phyloP scores from a whole-genome alignment of 2,113 vertebrate species.

The Sceloporus undulatus region DNA sequence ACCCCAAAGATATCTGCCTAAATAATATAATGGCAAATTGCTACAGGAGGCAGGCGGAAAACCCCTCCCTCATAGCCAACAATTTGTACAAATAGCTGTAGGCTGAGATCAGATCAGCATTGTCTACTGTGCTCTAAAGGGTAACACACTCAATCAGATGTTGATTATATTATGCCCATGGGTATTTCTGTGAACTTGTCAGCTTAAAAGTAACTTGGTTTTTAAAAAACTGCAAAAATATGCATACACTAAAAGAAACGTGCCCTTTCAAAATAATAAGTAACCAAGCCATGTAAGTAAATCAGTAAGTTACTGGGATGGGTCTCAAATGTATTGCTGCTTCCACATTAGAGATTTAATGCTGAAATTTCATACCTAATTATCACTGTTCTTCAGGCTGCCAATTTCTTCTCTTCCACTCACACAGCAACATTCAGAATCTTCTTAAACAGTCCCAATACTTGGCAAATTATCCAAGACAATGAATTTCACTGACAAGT shows the following conservation, averaged over 20 bases:
- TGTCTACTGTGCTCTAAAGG: slow-evolving; percentile 41
- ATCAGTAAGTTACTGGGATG: slow-evolving; percentile 3
- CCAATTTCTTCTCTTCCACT: not conserved
- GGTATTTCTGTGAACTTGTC: slow-evolving; percentile 58
- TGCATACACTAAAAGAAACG: slow-evolving; percentile 27
- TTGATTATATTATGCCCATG: slow-evolving; percentile 46
- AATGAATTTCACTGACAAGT: not conserved
- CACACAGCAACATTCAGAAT: not conserved
- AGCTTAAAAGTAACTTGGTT: slow-evolving; percentile 60
- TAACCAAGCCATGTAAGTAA: not conserved
- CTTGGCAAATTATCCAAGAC: not conserved
- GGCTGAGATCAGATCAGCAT: slow-evolving; percentile 30
- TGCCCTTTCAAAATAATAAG: slow-evolving; percentile 7
- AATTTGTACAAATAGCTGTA: slow-evolving; percentile 41
- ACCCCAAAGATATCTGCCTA: not conserved
- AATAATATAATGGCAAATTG: slow-evolving; percentile 26
- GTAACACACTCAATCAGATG: slow-evolving; percentile 35
- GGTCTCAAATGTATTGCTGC: slow-evolving; percentile 36
- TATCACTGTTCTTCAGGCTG: not conserved
- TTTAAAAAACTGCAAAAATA: slow-evolving; percentile 48
- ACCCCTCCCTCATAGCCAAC: not conserved
- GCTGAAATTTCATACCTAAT: not conserved
- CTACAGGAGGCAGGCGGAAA: not conserved
- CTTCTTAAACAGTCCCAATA: not conserved
- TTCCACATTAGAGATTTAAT: not conserved